These are phyloP conservation scores for Corythucha ciliata DNA, from an alignment of 2,888 invertebrate genomes.

Conservation along the genomic window DNA sequence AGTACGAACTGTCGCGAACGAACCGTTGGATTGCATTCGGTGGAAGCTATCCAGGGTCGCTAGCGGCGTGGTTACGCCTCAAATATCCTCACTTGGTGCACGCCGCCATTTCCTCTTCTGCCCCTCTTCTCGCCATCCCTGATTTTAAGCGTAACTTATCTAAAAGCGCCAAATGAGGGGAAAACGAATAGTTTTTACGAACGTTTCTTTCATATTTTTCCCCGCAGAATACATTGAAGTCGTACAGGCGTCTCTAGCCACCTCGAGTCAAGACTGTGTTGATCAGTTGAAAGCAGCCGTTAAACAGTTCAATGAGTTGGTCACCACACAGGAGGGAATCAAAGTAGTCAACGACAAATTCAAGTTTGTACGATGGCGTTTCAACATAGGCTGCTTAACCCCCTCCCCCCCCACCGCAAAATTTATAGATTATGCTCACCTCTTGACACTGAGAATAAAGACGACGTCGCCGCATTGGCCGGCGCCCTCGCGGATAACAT, in stretches of 20 bases:
- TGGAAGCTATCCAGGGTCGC: constrained; percentile 86
- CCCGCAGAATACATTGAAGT: constrained; percentile 81
- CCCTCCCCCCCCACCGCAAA: too few species aligned
- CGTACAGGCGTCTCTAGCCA: constrained; percentile 62
- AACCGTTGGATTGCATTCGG: constrained; percentile 88
- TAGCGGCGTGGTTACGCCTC: constrained; percentile 81
- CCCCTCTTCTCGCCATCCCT: constrained; percentile 73
- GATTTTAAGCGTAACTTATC: too few species aligned
- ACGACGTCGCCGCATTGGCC: constrained; percentile 71
- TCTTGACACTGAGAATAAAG: constrained; percentile 50
- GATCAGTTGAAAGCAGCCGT: constrained; percentile 55
- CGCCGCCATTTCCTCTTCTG: constrained; percentile 81
- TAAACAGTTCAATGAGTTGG: constrained; percentile 53
- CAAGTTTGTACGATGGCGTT: too few species aligned
- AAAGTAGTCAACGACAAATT: too few species aligned
- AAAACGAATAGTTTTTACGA: too few species aligned
- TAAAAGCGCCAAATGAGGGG: too few species aligned
- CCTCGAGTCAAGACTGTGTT: constrained; percentile 60
- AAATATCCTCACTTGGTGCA: constrained; percentile 83
- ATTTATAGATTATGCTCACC: constrained; percentile 75
- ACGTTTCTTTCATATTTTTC: too few species aligned
- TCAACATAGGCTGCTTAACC: too few species aligned
- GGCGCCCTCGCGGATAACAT: constrained; percentile 75
- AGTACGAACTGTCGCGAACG: constrained; percentile 49
- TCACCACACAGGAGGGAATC: constrained; percentile 54